Evolutionary conservation across 1,140 invertebrate genomes (phyloP), one percentile per base, ranked within the genome.

Genomic region (Drosophila sp.): DNA sequence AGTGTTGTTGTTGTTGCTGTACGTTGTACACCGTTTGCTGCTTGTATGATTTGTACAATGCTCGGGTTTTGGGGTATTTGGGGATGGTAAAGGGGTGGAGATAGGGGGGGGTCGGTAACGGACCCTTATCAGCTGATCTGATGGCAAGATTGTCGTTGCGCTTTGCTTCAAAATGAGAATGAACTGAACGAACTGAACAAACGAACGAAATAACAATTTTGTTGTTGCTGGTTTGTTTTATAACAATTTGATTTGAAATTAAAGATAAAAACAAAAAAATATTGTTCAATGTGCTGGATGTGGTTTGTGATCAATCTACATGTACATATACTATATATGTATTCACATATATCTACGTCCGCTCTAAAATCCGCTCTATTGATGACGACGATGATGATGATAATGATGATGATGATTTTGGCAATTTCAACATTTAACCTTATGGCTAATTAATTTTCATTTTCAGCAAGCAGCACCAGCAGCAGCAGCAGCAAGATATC

Each of bases 201-300:
- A 87, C 79, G 79, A 79, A 78, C 56, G 64, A 63, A 70, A 67
- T 41, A 70, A 74, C 68, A 70, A 60, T 66, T 63, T 73, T 63
- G 73, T 63, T 77, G 76, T 66, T 79, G 66, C 55, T 66, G 74
- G 70, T 77, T 76, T 78, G 69, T 76, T 89, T 87, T 89, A 89
- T 84, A 89, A 87, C 84, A 87, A 87, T 89, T 89, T 80, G 66
- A 74, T 87, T 70, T 89, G 80, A 87, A 89, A 84, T 87, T 87
- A 68, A 84, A 73, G 76, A 79, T 78, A 90, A 74, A 84, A 89
- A 0, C 17, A 17, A 83, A 87, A 87, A 78, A 89, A 87, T 83
- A 85, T 50, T 50, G 44, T 50, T 87, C 84, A 87, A 87, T 87
- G 84, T 84, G 80, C 80, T 87, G 78, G 80, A 84, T 87, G 78